phyloP scores from a whole-genome alignment of 1,140 invertebrate genomes.

The Trichoplusia ni region DNA sequence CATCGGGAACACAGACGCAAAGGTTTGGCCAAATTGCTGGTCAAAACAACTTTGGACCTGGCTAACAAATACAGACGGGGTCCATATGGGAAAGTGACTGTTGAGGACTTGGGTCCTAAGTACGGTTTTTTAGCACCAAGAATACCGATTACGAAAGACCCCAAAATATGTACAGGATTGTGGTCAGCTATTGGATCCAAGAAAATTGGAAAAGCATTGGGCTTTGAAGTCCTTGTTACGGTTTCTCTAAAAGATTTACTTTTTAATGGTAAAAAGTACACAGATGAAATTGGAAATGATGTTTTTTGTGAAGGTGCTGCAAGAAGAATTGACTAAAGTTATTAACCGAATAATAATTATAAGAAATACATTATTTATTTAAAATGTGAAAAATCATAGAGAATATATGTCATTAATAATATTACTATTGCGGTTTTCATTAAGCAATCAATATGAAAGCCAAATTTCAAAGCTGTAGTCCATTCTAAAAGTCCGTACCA shows the following conservation, averaged over 20 bases:
- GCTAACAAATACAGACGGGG: conserved; percentile 79
- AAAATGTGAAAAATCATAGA: too few relatives aligned
- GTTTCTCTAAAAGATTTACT: conserved; percentile 77
- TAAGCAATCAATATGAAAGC: too few relatives aligned
- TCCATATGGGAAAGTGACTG: conserved; percentile 64
- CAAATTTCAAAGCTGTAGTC: too few relatives aligned
- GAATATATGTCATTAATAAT: too few relatives aligned
- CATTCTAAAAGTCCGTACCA: too few relatives aligned
- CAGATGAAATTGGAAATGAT: conserved; percentile 74
- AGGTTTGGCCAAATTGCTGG: conserved; percentile 81
- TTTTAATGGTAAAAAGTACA: conserved; percentile 82
- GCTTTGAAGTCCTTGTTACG: conserved; percentile 79
- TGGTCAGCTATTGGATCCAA: conserved; percentile 83
- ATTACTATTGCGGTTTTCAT: too few relatives aligned
- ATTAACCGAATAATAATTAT: too few relatives aligned
- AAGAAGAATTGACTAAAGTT: background rate
- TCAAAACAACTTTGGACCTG: conserved; percentile 80
- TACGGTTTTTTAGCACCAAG: conserved; percentile 58
- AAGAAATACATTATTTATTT: too few relatives aligned
- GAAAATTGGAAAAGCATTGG: conserved; percentile 80
- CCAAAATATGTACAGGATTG: conserved; percentile 82
- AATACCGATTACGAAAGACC: conserved; percentile 60
- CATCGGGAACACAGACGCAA: conserved; percentile 72
- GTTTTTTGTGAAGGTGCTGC: background rate
- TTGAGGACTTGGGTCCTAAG: conserved; percentile 70